Base-by-base conservation (phyloP, 2,113 vertebrate species). In the Octodon degus region DNA sequence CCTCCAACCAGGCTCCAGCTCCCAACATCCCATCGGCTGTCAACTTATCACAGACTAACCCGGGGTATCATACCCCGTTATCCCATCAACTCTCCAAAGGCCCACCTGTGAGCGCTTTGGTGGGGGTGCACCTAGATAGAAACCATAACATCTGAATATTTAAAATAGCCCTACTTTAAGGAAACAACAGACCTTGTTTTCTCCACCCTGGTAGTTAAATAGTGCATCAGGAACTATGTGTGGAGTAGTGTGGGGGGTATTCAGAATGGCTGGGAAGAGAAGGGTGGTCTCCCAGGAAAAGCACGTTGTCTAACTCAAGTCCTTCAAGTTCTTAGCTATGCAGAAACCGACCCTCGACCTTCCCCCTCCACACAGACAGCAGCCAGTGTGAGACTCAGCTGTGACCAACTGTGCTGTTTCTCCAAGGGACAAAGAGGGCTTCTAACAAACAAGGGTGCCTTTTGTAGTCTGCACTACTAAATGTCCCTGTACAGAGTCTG, bases 391-490 rank as follows among this genome's bases (percentile, higher is more conserved):
- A 53, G 68, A 43, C 40, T 79, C 79, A 24, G 55, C 55, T 25
- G n/a, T 30, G 63, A 62, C 30, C 27, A 47, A 58, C 0, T 53
- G 9, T 24, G 9, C 30, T 79, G 62, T 40, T 40, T 87, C 62
- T 84, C 13, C 65, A 88, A 91, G n/a, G 43, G 63, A 58, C 47
- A 92, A 79, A 95, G 60, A 77, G 70, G 24, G 55, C 37, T 94
- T 82, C 72, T 86, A 53, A 74, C 47, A 67, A 62, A 83, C 19
- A 80, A 92, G 58, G 16, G 19, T 40, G 10, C 79, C 63, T 81
- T 93, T 55, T 68, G 9, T 62, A 74, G 37, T 25, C 79, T 22
- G 3, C 2, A 53, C 47, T 34, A 70, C 55, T 63, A 24, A 76
- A 53, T 13, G 22, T 47, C n/a, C 12, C 55, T 37, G 62, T 16